Percentiles rank a stretch among this genome's conserved stretches.
phyloP scores from a whole-genome alignment of 2,797 vertebrate species.

The Pseudotriccus pelzelni region DNA sequence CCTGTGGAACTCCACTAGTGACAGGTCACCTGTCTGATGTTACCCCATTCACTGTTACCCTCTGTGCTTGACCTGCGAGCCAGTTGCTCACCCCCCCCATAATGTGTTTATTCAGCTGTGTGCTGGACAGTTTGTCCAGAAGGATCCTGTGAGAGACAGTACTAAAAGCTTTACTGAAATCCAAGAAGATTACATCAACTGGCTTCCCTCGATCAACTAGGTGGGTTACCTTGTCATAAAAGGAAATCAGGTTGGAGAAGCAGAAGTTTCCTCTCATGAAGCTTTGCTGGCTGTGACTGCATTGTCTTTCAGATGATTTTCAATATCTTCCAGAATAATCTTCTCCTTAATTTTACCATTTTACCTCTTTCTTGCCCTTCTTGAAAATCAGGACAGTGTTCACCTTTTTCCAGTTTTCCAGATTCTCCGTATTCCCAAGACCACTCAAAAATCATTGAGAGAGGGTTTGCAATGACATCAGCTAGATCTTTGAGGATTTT shows the following conservation, averaged over 20 bases:
- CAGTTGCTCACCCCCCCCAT: background rate
- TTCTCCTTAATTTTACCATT: background rate
- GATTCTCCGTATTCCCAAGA: background rate
- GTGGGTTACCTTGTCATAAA: background rate
- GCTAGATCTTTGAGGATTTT: background rate
- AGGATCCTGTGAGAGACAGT: background rate
- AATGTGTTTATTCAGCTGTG: background rate
- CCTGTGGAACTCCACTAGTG: background rate
- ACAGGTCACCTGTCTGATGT: background rate
- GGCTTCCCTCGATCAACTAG: background rate
- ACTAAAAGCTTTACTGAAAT: background rate
- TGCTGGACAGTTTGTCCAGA: background rate
- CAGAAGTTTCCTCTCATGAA: background rate
- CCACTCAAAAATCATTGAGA: background rate
- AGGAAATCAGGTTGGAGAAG: background rate
- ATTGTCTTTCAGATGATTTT: background rate
- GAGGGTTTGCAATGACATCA: background rate
- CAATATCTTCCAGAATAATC: background rate
- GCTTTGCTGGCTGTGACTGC: background rate
- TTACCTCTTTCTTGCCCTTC: background rate
- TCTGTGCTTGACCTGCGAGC: background rate
- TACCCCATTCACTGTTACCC: background rate
- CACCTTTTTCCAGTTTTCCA: background rate
- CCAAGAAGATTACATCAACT: background rate
- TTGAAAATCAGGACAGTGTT: background rate